phyloP scores from a whole-genome alignment of 1,140 invertebrate species.

The Gryllus bimaculatus region DNA sequence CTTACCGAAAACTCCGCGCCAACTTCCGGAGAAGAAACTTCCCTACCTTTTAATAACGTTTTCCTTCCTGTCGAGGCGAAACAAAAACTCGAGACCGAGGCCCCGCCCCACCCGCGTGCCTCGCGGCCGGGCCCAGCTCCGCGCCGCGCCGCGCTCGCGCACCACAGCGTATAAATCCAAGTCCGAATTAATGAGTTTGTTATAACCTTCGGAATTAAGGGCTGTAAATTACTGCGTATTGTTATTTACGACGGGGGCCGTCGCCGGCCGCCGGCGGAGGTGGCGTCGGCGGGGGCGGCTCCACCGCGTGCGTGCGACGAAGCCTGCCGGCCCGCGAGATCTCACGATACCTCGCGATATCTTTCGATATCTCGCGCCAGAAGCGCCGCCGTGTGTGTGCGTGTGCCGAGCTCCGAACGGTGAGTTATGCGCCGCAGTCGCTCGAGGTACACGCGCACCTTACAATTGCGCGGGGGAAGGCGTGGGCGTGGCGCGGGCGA shows the following conservation, averaged over 20 bases:
- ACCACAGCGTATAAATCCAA: slow-evolving; percentile 4
- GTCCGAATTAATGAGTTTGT: slow-evolving; percentile 4
- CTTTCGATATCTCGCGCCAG: neutral
- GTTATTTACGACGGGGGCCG: neutral
- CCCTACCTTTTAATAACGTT: slow-evolving; percentile 1
- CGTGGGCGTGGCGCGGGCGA: too few relatives aligned
- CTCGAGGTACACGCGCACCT: too few relatives aligned
- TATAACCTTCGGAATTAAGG: slow-evolving; percentile 4
- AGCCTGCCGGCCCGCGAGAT: too few relatives aligned
- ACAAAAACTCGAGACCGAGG: neutral
- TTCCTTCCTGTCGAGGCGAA: neutral
- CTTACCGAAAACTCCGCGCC: neutral
- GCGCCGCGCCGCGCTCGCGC: neutral
- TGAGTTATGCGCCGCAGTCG: neutral
- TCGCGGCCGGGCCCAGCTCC: too few relatives aligned
- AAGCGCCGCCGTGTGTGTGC: neutral
- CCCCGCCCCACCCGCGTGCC: too few relatives aligned
- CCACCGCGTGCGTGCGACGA: too few relatives aligned
- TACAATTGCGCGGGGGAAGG: too few relatives aligned
- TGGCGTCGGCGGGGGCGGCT: too few relatives aligned
- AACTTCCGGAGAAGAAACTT: neutral
- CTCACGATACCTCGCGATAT: too few relatives aligned
- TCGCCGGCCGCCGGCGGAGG: neutral
- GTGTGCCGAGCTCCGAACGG: neutral
- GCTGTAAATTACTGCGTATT: neutral